Percentiles rank a stretch among this genome's conserved stretches.
These are phyloP conservation scores for Hirundo rustica DNA, from an alignment of 2,797 vertebrate species.

Conservation along the genomic window DNA sequence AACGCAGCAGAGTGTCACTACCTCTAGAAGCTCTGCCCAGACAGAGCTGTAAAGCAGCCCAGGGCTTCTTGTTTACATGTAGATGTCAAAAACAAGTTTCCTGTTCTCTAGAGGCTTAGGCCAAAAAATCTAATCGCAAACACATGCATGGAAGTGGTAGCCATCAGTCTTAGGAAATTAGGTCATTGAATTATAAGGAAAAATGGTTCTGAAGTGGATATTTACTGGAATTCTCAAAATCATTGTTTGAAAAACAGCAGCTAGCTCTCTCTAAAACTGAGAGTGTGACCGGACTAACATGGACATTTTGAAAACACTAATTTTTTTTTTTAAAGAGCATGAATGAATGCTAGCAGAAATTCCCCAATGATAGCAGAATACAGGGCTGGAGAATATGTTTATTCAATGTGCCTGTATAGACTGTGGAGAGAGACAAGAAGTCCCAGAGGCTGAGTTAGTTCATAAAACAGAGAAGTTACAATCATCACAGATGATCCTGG, in stretches of 20 bases:
- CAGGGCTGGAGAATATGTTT: background rate
- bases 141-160: constrained; percentile 40
- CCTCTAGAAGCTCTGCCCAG: background rate
- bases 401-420: fast-evolving
- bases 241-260: constrained; percentile 32
- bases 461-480: background rate
- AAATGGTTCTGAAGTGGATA: background rate
- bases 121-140: constrained; percentile 47
- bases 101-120: constrained; percentile 32
- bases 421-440: background rate
- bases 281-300: background rate
- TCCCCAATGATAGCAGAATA: background rate
- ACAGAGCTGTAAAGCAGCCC: background rate
- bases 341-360: background rate
- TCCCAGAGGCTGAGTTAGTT: background rate
- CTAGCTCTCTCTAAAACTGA: background rate
- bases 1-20: background rate
- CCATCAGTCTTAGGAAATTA: constrained; percentile 53
- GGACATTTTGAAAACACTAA: background rate
- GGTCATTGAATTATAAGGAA: background rate
- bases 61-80: constrained; percentile 40
- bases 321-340: background rate
- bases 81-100: constrained; percentile 52
- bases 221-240: constrained; percentile 25
- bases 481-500: background rate